Percentiles rank a stretch among this genome's conserved stretches.
phyloP scores from a whole-genome alignment of 2,888 invertebrate species.

The Adelognathus sp. region DNA sequence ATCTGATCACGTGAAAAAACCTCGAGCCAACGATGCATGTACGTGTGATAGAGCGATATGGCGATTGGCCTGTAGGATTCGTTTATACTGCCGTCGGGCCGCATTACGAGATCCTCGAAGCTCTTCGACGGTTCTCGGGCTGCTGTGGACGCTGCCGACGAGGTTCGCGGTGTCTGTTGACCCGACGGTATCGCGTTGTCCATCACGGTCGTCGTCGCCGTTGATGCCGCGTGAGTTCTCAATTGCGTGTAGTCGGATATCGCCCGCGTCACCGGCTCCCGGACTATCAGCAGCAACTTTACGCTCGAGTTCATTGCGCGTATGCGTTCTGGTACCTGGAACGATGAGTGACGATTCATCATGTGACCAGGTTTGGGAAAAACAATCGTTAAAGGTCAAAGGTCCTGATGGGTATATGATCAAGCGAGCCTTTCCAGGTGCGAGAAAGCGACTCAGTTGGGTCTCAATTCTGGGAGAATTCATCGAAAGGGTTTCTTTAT shows the following conservation, averaged over 20 bases:
- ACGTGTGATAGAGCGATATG: slow-evolving; percentile 95
- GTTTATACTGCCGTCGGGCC: slow-evolving; percentile 92
- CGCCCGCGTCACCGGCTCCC: slow-evolving; percentile 97
- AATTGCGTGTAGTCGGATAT: slow-evolving; percentile 98
- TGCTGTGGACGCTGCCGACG: slow-evolving; percentile 48
- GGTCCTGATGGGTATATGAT: no score
- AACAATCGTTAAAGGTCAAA: not conserved
- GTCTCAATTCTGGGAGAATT: no score
- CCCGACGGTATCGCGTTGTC: slow-evolving; percentile 29
- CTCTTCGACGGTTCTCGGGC: slow-evolving; percentile 79
- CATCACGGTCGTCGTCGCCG: slow-evolving; percentile 79
- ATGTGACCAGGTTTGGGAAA: not conserved
- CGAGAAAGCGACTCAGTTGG: no score
- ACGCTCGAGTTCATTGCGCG: slow-evolving; percentile 96
- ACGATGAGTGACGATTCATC: slow-evolving; percentile 3
- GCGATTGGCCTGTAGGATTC: slow-evolving; percentile 92
- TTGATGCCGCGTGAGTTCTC: slow-evolving; percentile 90
- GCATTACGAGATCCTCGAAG: slow-evolving; percentile 92
- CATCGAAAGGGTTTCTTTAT: no score
- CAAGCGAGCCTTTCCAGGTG: no score
- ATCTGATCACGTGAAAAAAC: slow-evolving; percentile 96
- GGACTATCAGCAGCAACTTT: slow-evolving; percentile 94
- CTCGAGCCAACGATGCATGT: slow-evolving; percentile 95
- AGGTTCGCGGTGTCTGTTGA: slow-evolving; percentile 41
- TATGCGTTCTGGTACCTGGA: slow-evolving; percentile 95